These are phyloP conservation scores for Drosophila setosimentum DNA, from an alignment of 2,888 invertebrate species.

Conservation along the genomic window DNA sequence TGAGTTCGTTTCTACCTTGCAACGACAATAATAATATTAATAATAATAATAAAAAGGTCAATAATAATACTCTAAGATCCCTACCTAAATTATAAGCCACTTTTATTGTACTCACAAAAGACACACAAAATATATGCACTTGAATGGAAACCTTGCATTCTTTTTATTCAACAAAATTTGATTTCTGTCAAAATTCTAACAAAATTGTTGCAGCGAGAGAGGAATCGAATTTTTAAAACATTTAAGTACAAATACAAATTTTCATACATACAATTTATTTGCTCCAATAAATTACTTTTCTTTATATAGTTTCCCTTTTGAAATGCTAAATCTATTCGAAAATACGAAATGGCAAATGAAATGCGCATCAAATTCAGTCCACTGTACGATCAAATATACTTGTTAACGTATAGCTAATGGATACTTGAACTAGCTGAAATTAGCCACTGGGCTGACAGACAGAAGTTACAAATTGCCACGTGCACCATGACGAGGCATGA, in stretches of 20 bases:
- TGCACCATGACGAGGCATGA: slow-evolving; percentile 12
- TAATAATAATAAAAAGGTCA: background rate
- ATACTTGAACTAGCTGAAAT: slow-evolving; percentile 34
- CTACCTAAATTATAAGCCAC: background rate
- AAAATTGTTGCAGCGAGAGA: background rate
- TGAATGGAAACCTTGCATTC: background rate
- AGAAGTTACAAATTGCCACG: slow-evolving; percentile 24
- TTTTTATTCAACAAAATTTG: no score
- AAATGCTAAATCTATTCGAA: background rate
- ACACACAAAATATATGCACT: background rate
- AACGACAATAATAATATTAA: background rate
- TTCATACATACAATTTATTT: background rate
- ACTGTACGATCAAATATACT: slow-evolving; percentile 3
- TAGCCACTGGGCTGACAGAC: slow-evolving; percentile 26
- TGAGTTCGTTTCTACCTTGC: background rate
- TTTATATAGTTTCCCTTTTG: background rate
- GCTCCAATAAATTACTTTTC: background rate
- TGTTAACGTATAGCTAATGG: slow-evolving; percentile 25
- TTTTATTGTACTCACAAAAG: background rate
- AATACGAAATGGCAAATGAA: background rate
- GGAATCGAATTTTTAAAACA: background rate
- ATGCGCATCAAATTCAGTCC: background rate
- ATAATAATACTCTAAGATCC: background rate
- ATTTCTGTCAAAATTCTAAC: background rate
- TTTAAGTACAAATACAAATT: background rate